These are phyloP conservation scores for Cuculus canorus DNA, from an alignment of 2,797 vertebrate species.

Conservation along the genomic window DNA sequence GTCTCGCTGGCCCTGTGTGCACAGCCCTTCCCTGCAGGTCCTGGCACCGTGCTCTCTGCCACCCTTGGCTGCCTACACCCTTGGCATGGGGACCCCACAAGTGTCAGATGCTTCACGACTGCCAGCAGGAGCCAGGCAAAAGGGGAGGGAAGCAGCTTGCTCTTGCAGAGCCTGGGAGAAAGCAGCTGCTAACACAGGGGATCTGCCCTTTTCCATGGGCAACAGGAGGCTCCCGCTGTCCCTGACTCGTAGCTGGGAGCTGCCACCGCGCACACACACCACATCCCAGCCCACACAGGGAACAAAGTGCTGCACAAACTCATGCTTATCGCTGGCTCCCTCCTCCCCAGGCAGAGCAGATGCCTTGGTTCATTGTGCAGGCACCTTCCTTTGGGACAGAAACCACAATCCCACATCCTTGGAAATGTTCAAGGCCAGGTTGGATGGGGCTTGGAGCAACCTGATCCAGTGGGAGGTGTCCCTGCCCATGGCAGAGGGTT, in stretches of 20 bases:
- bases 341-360: neutral
- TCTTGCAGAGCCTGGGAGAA: no score
- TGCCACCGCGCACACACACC: accelerated
- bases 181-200: accelerated
- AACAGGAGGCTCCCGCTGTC: neutral
- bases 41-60: neutral
- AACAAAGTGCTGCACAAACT: accelerated
- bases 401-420: no score
- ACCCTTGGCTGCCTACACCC: accelerated
- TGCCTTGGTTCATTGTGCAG: accelerated
- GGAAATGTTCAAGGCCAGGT: no score
- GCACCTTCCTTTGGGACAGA: neutral
- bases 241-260: neutral
- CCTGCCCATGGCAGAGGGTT: no score
- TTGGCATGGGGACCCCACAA: neutral
- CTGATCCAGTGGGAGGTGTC: no score
- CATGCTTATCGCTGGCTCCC: no score
- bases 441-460: no score
- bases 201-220: neutral
- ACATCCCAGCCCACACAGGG: neutral
- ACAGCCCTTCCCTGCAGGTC: neutral
- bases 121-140: neutral
- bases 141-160: accelerated
- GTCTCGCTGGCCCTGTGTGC: accelerated
- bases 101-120: neutral